A percentile compares a stretch with the other conserved stretches of the same genome.
Evolutionary conservation across 1,140 invertebrate species (phyloP).

Genomic region (Oncopodura yosiiana): DNA sequence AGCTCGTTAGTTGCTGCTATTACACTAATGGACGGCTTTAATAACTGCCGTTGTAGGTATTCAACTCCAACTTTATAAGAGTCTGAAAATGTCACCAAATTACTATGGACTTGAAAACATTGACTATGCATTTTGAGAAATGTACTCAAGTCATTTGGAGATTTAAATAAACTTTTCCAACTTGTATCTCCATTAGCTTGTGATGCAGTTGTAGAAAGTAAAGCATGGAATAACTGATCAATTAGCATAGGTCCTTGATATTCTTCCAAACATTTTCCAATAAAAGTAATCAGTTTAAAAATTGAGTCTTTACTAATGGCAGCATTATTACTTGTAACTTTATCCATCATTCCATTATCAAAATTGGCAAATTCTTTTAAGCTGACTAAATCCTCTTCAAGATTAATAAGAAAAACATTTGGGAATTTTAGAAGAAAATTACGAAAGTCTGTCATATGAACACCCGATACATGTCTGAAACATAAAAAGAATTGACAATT

Average conservation of each 20-base stretch:
- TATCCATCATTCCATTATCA: slow-evolving; percentile 40
- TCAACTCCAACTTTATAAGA: slow-evolving; percentile 12
- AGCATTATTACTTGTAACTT: slow-evolving; percentile 5
- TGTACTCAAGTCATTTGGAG: slow-evolving; percentile 68
- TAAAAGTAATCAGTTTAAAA: slow-evolving; percentile 63
- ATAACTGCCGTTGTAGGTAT: slow-evolving; percentile 11
- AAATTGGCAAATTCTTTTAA: slow-evolving; percentile 57
- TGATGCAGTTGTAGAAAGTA: slow-evolving; percentile 59
- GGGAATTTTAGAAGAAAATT: slow-evolving; percentile 78
- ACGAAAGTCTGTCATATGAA: slow-evolving; percentile 86
- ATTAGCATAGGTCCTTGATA: slow-evolving; percentile 71
- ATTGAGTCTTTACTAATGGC: slow-evolving; percentile 65
- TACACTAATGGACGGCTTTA: too few relatives aligned
- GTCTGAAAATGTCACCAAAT: slow-evolving; percentile 56
- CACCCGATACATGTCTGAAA: slow-evolving; percentile 83
- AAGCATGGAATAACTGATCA: slow-evolving; percentile 71
- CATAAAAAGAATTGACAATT: too few relatives aligned
- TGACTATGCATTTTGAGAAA: slow-evolving; percentile 72
- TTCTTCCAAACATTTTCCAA: slow-evolving; percentile 62
- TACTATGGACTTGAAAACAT: slow-evolving; percentile 72
- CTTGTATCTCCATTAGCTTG: slow-evolving; percentile 42
- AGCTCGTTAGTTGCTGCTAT: too few relatives aligned
- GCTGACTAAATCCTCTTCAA: slow-evolving; percentile 50
- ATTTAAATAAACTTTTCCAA: slow-evolving; percentile 68
- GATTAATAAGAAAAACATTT: slow-evolving; percentile 69